Evolutionary conservation across 1,140 invertebrate genomes (phyloP), one percentile per base, ranked within the genome.

Genomic region (Mizuhopecten yessoensis): DNA sequence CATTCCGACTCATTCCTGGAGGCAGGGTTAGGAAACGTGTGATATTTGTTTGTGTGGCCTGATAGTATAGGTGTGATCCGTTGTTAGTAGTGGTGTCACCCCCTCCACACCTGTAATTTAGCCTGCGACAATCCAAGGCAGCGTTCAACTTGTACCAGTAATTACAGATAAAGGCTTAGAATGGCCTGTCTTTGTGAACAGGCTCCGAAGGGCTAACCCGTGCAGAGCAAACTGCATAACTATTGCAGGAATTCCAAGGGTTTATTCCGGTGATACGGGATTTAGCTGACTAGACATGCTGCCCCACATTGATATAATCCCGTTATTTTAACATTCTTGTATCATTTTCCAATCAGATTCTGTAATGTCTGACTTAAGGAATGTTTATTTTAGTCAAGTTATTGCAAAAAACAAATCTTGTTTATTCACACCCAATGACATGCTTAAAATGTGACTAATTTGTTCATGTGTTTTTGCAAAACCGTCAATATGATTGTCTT

Each of bases 291-390:
- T 75, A 75, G 57, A 75, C 57, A 75, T 17, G 23, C 57, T 75
- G 57, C n/a, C 57, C n/a, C 5, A 75, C n/a, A 29, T 75, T 75
- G 57, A 75, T 75, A 75, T 75, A n/a, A 75, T 75, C 23, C 57
- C 57, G 57, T 75, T 75, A 75, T n/a, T 75, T 75, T 75, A 75
- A 29, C 57, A 75, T 75, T 75, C 57, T 75, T 75, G 57, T 75
- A 75, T 75, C 57, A 75, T 75, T 75, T 75, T 75, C 57, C 57
- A 75, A 75, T 75, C 57, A 75, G 9, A 75, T 29, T 75, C 57
- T 29, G 17, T 1, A 75, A 75, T 75, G 57, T 75, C 57, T 75
- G 20, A 7, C 3, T 39, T 29, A 29, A n/a, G 57, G 57, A 75
- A 75, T 75, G 57, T 75, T 75, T 75, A 75, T 75, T 17, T 75